These are phyloP conservation scores for Anthopleura xanthogrammica DNA, from an alignment of 92 coral and sea anemone species.

Conservation along the genomic window DNA sequence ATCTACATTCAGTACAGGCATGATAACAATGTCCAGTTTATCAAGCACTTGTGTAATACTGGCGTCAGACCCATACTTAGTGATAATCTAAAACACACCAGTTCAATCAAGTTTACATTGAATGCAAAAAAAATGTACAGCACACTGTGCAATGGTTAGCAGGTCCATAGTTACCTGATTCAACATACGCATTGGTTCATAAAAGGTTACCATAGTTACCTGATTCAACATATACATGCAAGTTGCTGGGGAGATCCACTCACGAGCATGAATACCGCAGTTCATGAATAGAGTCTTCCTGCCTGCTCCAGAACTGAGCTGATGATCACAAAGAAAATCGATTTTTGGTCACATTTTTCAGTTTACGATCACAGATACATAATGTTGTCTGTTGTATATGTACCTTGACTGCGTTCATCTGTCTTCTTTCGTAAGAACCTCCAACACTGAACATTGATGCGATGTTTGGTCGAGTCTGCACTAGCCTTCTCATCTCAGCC, in stretches of 20 bases:
- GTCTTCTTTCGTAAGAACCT: slow-evolving; percentile 71
- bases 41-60: slow-evolving; percentile 49
- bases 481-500: slow-evolving; percentile 55
- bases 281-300: slow-evolving; percentile 81
- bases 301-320: slow-evolving; percentile 70
- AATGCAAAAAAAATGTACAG: no score
- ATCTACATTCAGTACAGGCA: slow-evolving; percentile 65
- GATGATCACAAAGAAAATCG: not conserved
- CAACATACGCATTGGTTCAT: not conserved
- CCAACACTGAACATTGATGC: slow-evolving; percentile 63
- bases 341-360: not conserved
- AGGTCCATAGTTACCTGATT: no score
- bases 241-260: slow-evolving; percentile 96
- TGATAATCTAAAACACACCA: slow-evolving; percentile 44
- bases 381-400: not conserved
- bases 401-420: slow-evolving; percentile 83
- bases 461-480: slow-evolving; percentile 6
- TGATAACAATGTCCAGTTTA: slow-evolving; percentile 61
- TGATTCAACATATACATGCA: slow-evolving; percentile 86
- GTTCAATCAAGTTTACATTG: not conserved
- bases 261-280: slow-evolving; percentile 96
- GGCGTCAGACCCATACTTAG: slow-evolving; percentile 54
- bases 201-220: slow-evolving; percentile 36
- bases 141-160: not conserved
- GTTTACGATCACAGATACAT: not conserved